Evolutionary conservation across 1,140 invertebrate genomes (phyloP), one percentile per base, ranked within the genome.

Genomic region (Zophobas atratus): DNA sequence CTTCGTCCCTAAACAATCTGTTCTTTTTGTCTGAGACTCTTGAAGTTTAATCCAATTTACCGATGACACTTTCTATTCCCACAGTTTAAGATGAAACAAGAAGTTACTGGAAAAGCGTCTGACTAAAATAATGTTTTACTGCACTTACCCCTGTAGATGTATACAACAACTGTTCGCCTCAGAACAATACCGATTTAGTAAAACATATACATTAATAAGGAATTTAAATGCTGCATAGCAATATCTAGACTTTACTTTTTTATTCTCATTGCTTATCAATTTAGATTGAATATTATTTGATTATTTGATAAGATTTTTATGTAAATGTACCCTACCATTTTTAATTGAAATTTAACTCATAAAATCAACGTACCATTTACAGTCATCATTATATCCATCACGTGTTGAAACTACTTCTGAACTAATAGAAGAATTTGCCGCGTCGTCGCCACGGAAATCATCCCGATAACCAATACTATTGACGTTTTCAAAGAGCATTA

Each of bases 401-500:
- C 20, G 20, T 20, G 20, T 20, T 20, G 20, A 20, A 20, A 20
- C 20, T 20, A 20, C 20, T 20, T 20, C 20, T 20, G 20, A 20
- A 20, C 20, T 20, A 20, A 20, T 20, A 20, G 20, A 20, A 20
- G 20, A 20, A 20, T 20, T 20, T 20, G 33, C 49, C 49, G 1
- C 49, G 49, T 20, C 49, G 53, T 55, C 53, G 53, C 53, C 20
- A 20, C 43, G n/a, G 35, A 35, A 60, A 60, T 60, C 56, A 60
- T 60, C 56, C 56, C 34, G 20, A 20, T 20, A 20, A 20, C 20
- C 56, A 60, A 60, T 60, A 36, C 35, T 60, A 60, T 60, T 60
- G 56, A 60, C 56, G 56, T 60, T 60, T 38, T 60, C 56, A 60
- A 60, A 36, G 56, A 60, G 56, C 38, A n/a, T 60, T 33, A 36